Conservation (phyloP, 1,140 invertebrate genomes). For the Marisa cornuarietis region DNA sequence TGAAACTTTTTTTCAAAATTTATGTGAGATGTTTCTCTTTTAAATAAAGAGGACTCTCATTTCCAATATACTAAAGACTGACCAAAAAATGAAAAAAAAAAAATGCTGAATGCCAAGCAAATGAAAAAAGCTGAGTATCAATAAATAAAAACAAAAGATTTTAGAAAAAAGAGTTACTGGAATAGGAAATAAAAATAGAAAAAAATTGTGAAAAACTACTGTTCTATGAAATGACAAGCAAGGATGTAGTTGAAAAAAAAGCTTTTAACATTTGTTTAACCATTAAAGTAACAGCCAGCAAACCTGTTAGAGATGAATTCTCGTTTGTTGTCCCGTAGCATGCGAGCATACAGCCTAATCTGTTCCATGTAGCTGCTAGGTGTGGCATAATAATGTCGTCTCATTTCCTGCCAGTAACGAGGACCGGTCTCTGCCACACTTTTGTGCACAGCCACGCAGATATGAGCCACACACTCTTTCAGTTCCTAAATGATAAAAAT, state of each 20-base stretch:
- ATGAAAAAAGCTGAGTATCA: too few species aligned
- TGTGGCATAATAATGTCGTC: conserved; percentile 84
- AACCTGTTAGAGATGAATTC: conserved; percentile 61
- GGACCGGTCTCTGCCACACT: conserved; percentile 77
- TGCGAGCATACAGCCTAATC: conserved; percentile 76
- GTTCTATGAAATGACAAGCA: too few species aligned
- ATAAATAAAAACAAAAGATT: too few species aligned
- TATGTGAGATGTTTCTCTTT: not conserved
- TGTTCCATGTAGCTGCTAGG: conserved; percentile 87
- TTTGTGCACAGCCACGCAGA: conserved; percentile 74
- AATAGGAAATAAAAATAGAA: too few species aligned
- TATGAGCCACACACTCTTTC: conserved; percentile 53
- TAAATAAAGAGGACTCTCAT: too few species aligned
- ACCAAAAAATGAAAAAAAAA: too few species aligned
- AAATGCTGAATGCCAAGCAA: too few species aligned
- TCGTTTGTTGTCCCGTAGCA: conserved; percentile 59
- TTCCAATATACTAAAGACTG: too few species aligned
- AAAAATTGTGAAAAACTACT: too few species aligned
- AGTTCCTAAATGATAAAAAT: conserved; percentile 41
- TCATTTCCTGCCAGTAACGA: conserved; percentile 80
- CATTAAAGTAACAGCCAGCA: conserved; percentile 4
- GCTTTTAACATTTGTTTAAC: not conserved
- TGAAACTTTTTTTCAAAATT: not conserved
- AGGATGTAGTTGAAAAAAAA: not conserved
- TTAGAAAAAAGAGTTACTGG: too few species aligned